Evolutionary conservation across 2,113 vertebrate species (phyloP).

Genomic region (Pachypanchax playfairii): DNA sequence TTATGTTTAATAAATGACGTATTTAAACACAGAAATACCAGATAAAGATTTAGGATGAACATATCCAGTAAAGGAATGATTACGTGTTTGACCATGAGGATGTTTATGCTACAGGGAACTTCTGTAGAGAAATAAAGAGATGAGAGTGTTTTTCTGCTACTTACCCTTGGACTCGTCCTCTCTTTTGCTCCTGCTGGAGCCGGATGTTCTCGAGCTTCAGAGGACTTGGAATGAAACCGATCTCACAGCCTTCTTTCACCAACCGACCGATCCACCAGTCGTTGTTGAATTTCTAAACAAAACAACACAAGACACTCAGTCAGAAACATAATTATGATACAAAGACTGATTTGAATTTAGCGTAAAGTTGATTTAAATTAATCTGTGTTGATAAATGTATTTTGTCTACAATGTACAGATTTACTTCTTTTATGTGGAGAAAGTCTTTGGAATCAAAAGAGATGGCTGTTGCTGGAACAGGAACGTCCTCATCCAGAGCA

Average conservation of each 20-base stretch:
- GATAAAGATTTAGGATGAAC: too few species aligned
- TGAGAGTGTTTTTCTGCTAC: constrained; percentile 23
- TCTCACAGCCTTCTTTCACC: constrained; percentile 99
- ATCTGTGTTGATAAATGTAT: too few species aligned
- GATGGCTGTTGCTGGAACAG: constrained; percentile 97
- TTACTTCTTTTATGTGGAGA: constrained; percentile 96
- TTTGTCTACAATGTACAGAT: too few species aligned
- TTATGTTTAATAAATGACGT: too few species aligned
- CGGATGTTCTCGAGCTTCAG: constrained; percentile 95
- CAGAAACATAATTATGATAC: too few species aligned
- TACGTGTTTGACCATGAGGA: too few species aligned
- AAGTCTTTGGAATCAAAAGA: constrained; percentile 99
- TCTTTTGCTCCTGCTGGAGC: constrained; percentile 95
- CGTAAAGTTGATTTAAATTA: background rate
- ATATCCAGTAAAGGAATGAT: too few species aligned
- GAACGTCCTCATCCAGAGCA: constrained; percentile 96
- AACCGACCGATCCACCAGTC: constrained; percentile 99
- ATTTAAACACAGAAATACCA: too few species aligned
- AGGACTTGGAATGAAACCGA: constrained; percentile 97
- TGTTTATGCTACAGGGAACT: too few species aligned
- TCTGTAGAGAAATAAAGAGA: background rate
- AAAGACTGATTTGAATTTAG: too few species aligned
- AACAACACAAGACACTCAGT: background rate
- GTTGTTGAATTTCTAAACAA: constrained; percentile 93
- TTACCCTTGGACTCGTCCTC: constrained; percentile 96